These are phyloP conservation scores for Endomychus coccineus DNA, from an alignment of 2,888 invertebrate genomes.

Conservation along the genomic window DNA sequence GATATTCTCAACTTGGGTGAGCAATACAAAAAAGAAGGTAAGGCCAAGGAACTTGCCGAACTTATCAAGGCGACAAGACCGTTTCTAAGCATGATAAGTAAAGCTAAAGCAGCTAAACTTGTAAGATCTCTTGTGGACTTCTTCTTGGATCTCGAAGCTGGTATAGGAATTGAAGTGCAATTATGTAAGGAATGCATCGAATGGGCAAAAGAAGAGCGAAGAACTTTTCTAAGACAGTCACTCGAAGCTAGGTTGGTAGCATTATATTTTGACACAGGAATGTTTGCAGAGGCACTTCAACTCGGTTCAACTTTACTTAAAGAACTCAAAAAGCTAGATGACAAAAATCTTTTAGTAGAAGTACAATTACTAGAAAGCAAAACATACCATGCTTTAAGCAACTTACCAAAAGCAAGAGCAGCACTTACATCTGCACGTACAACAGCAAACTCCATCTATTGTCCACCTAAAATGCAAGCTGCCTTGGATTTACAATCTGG, in stretches of 20 bases:
- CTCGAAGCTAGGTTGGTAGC: constrained; percentile 92
- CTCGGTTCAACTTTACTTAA: constrained; percentile 80
- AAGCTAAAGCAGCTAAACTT: constrained; percentile 98
- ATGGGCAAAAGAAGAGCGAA: constrained; percentile 97
- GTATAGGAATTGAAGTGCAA: constrained; percentile 89
- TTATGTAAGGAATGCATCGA: constrained; percentile 97
- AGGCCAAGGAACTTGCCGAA: constrained; percentile 85
- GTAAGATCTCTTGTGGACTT: constrained; percentile 95
- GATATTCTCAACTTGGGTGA: constrained; percentile 89
- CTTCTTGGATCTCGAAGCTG: constrained; percentile 94
- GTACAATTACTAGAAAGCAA: constrained; percentile 97
- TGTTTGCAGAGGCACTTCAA: constrained; percentile 79
- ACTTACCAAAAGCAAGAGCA: constrained; percentile 92
- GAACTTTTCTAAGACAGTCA: constrained; percentile 94
- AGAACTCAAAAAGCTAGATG: constrained; percentile 97
- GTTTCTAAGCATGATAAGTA: constrained; percentile 90
- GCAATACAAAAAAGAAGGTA: constrained; percentile 86
- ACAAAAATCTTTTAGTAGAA: constrained; percentile 97
- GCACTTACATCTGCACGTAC: constrained; percentile 96
- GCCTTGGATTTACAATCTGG: constrained; percentile 96
- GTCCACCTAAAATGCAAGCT: constrained; percentile 97
- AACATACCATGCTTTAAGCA: constrained; percentile 95
- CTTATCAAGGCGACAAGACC: constrained; percentile 93
- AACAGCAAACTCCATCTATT: constrained; percentile 99
- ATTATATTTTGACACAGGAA: constrained; percentile 85